These are phyloP conservation scores for Mastomys natalensis DNA, from an alignment of 2,113 vertebrate genomes.

Conservation along the genomic window DNA sequence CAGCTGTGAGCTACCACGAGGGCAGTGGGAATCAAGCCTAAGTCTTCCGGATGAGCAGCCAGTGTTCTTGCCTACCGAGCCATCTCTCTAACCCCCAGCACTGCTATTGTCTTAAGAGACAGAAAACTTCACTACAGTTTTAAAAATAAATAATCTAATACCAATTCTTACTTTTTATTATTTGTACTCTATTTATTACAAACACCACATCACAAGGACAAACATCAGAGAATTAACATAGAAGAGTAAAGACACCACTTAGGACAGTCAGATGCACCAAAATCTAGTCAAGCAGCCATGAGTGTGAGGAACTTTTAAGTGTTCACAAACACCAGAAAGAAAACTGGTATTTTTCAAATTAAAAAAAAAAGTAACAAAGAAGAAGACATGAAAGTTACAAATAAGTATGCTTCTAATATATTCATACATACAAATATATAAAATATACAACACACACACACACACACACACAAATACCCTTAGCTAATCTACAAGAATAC, in stretches of 20 bases:
- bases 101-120: constrained; percentile 10
- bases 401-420: constrained; percentile 52
- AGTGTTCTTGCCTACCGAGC: not conserved
- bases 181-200: not conserved
- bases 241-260: not conserved
- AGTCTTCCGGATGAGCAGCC: not conserved
- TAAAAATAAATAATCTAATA: not conserved
- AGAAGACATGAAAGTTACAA: not conserved
- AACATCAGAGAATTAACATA: not conserved
- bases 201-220: not conserved
- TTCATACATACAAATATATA: not conserved
- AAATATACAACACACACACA: not conserved
- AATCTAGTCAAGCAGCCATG: not conserved
- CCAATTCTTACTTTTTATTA: constrained; percentile 1
- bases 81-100: not conserved
- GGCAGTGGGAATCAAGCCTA: not conserved
- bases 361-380: not conserved
- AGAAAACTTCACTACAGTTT: constrained; percentile 18
- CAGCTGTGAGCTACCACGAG: not conserved
- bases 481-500: not conserved
- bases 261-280: not conserved
- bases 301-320: constrained; percentile 8
- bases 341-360: not conserved
- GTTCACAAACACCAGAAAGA: constrained; percentile 32
- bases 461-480: not conserved